Conservation (phyloP, 2,113 vertebrate species). For the Bufo bufo region DNA sequence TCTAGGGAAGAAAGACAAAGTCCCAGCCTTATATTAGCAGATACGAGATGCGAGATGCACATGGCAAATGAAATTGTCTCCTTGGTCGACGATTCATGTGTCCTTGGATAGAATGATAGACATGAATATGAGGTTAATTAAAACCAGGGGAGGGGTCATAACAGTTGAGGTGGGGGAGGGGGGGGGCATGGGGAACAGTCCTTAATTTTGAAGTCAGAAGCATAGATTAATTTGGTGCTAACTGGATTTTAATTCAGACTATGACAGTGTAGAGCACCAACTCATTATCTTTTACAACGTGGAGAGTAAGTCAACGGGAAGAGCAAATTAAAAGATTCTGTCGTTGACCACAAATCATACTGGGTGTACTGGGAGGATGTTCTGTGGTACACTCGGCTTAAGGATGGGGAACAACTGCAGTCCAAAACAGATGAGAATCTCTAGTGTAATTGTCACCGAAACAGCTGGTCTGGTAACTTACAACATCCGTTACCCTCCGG, state of each 20-base stretch:
- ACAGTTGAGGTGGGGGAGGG: background rate
- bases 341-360: slow-evolving; percentile 32
- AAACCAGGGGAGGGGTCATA: slow-evolving; percentile 44
- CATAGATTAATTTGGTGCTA: slow-evolving; percentile 50
- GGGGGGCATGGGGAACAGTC: background rate
- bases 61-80: slow-evolving; percentile 48
- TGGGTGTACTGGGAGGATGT: slow-evolving; percentile 6
- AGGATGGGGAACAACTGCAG: slow-evolving; percentile 26
- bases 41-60: background rate
- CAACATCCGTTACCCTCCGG: background rate
- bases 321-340: slow-evolving; percentile 45
- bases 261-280: slow-evolving; percentile 27
- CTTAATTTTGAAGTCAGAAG: slow-evolving; percentile 46
- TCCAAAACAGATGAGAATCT: slow-evolving; percentile 14
- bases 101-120: slow-evolving; percentile 47
- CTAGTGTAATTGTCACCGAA: slow-evolving; percentile 4
- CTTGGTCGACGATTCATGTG: slow-evolving; percentile 27
- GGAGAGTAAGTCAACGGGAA: slow-evolving; percentile 40
- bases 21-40: background rate
- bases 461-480: slow-evolving; percentile 22
- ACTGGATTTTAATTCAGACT: slow-evolving; percentile 45
- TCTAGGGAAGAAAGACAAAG: slow-evolving; percentile 23
- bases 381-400: slow-evolving; percentile 9
- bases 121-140: slow-evolving; percentile 53
- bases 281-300: slow-evolving; percentile 46